phyloP scores from a whole-genome alignment of 2,797 vertebrate genomes.

The Characodon lateralis region DNA sequence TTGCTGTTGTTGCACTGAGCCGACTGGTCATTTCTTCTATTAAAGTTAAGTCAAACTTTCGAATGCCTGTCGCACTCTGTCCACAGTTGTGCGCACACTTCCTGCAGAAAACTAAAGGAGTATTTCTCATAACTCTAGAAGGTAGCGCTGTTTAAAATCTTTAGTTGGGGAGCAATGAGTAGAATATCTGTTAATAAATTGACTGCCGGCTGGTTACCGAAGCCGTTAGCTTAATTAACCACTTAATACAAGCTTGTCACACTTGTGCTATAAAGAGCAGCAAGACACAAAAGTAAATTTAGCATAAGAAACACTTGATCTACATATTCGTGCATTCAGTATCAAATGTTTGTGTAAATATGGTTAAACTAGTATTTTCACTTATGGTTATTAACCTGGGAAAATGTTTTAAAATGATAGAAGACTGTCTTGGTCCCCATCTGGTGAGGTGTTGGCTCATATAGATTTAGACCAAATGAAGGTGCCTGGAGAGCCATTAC shows the following conservation, averaged over 20 bases:
- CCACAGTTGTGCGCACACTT: too few species aligned
- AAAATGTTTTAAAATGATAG: neutral
- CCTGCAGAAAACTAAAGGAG: neutral
- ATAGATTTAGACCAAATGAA: neutral
- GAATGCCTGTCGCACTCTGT: too few species aligned
- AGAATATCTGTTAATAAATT: neutral
- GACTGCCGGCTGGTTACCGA: neutral
- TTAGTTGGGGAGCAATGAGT: neutral
- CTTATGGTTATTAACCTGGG: too few species aligned
- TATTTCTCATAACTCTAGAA: neutral
- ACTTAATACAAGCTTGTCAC: neutral
- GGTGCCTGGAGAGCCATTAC: neutral
- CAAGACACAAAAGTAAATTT: neutral
- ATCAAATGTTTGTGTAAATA: too few species aligned
- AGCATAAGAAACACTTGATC: too few species aligned
- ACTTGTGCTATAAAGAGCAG: neutral
- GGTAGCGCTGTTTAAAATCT: neutral
- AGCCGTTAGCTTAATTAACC: neutral
- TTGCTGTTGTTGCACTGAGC: too few species aligned
- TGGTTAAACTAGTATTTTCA: too few species aligned
- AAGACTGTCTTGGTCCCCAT: neutral
- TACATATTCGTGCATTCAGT: too few species aligned
- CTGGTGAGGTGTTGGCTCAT: neutral
- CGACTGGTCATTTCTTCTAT: too few species aligned
- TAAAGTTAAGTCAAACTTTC: too few species aligned